These are phyloP conservation scores for Prunella himalayana DNA, from an alignment of 2,113 vertebrate species.

Conservation along the genomic window DNA sequence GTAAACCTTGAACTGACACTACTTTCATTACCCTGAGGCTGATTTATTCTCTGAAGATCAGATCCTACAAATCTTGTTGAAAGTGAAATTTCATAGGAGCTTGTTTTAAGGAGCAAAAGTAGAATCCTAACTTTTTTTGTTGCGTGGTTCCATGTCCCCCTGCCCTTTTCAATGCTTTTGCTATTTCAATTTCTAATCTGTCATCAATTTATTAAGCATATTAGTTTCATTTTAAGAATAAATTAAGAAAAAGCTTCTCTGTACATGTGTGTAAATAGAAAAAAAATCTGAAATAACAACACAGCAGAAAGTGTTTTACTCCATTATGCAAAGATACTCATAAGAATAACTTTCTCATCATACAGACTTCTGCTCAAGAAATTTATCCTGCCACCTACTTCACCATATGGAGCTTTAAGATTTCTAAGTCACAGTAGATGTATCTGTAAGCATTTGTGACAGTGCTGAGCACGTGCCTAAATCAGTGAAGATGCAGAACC, in stretches of 20 bases:
- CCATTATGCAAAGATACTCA: background rate
- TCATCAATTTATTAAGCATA: background rate
- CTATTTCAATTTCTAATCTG: background rate
- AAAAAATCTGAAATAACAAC: background rate
- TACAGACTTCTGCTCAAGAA: background rate
- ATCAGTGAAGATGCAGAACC: background rate
- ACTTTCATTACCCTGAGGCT: background rate
- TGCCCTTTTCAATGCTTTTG: background rate
- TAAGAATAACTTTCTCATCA: background rate
- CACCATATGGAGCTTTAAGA: background rate
- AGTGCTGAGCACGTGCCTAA: background rate
- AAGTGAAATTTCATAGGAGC: background rate
- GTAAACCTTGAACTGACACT: background rate
- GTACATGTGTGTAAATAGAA: background rate
- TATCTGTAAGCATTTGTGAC: background rate
- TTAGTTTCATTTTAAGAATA: background rate
- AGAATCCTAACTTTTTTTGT: background rate
- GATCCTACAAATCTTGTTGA: background rate
- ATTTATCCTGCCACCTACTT: conserved; percentile 40
- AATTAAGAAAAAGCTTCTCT: background rate
- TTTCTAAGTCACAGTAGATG: background rate
- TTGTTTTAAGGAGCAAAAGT: background rate
- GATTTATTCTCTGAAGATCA: background rate
- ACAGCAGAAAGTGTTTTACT: background rate
- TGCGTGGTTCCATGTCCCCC: background rate